phyloP scores from a whole-genome alignment of 2,113 vertebrate species.

The Athene noctua region DNA sequence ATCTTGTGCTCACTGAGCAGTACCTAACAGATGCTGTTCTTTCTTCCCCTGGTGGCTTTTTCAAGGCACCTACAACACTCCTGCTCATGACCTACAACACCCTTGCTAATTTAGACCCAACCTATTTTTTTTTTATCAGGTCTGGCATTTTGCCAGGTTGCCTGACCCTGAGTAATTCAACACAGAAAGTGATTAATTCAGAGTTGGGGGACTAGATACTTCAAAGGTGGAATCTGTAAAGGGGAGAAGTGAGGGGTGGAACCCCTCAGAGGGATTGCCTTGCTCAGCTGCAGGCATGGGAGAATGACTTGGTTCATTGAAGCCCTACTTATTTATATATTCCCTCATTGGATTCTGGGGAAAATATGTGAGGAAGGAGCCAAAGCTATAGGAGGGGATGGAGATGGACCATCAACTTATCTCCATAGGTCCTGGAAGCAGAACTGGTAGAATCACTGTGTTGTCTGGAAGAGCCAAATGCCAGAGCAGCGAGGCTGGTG shows the following conservation, averaged over 20 bases:
- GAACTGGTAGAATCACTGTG: background rate
- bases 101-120: slow-evolving; percentile 46
- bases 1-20: slow-evolving; percentile 39
- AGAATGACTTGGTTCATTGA: background rate
- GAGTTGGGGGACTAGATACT: slow-evolving; percentile 41
- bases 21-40: slow-evolving; percentile 43
- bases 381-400: background rate
- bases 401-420: background rate
- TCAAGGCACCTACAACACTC: slow-evolving; percentile 49
- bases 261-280: background rate
- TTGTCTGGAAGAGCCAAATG: rapidly evolving
- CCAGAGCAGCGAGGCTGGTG: background rate
- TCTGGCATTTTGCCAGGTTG: slow-evolving; percentile 40
- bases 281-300: background rate
- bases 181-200: slow-evolving; percentile 53
- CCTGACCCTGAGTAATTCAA: slow-evolving; percentile 40
- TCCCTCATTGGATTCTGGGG: background rate
- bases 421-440: background rate
- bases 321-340: background rate
- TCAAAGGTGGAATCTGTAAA: slow-evolving; percentile 39
- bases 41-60: slow-evolving; percentile 1
- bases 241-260: background rate
- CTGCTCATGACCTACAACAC: slow-evolving; percentile 52
- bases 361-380: background rate
- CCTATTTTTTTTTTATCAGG: slow-evolving; percentile 27